These are phyloP conservation scores for Leptinotarsa peninsularis DNA, from an alignment of 2,888 invertebrate genomes.

Conservation along the genomic window DNA sequence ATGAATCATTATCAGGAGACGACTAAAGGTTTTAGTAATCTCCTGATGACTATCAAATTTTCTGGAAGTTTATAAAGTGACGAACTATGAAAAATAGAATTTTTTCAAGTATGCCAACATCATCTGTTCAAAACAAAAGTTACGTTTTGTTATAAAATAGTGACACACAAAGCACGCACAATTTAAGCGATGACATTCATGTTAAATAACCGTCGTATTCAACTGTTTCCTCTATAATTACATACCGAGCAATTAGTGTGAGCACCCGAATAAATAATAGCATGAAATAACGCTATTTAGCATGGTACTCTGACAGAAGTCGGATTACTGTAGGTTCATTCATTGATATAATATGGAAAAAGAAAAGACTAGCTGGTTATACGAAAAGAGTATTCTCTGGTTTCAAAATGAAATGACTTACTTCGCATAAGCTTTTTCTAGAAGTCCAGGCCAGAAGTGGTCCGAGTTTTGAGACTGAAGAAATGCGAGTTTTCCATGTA, in stretches of 20 bases:
- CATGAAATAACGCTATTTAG: not conserved
- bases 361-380: not conserved
- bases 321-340: not conserved
- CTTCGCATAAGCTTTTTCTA: conserved; percentile 96
- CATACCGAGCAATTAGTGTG: not conserved
- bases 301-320: not conserved
- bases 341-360: no score
- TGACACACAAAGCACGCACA: not conserved
- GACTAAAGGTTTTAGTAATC: no score
- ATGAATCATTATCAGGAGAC: no score
- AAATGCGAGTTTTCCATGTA: conserved; percentile 87
- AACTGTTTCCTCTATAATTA: conserved; percentile 4
- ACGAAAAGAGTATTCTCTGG: not conserved
- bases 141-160: not conserved
- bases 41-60: no score
- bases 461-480: conserved; percentile 84
- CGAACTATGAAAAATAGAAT: no score
- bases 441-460: conserved; percentile 88
- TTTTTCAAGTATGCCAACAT: no score
- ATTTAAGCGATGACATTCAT: conserved; percentile 4
- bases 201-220: not conserved
- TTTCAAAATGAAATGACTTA: conserved; percentile 64
- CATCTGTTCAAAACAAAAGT: not conserved
- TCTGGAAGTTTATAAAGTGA: no score
- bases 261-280: conserved; percentile 6